phyloP scores from a whole-genome alignment of 1,140 invertebrate species.

The Maconellicoccus hirsutus region DNA sequence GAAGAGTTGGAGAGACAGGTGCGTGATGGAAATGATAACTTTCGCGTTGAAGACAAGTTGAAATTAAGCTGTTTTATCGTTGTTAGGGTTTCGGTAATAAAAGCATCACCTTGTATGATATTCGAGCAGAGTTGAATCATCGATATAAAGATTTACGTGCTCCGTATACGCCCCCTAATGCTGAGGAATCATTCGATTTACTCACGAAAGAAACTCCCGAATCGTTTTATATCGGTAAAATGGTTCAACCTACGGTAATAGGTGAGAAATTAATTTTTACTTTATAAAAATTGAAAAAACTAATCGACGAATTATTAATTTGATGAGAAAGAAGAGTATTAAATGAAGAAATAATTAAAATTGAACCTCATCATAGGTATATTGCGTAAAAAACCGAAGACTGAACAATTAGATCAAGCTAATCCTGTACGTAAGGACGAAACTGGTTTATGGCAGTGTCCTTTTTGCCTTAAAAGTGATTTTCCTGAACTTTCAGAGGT shows the following conservation, averaged over 20 bases:
- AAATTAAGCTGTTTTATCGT: constrained; percentile 24
- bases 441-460: constrained; percentile 91
- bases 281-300: background rate
- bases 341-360: background rate
- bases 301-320: background rate
- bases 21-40: background rate
- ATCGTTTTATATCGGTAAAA: constrained; percentile 86
- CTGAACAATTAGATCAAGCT: constrained; percentile 86
- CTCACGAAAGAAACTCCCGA: constrained; percentile 93
- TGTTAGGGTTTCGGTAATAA: constrained; percentile 86
- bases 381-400: constrained; percentile 75
- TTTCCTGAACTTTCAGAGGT: constrained; percentile 89
- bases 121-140: constrained; percentile 86
- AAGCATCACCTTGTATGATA: constrained; percentile 94
- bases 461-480: constrained; percentile 90
- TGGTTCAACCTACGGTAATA: constrained; percentile 61
- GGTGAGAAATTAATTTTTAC: constrained; percentile 34
- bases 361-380: constrained; percentile 42
- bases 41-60: too few relatives aligned
- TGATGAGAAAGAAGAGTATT: background rate
- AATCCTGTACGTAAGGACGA: constrained; percentile 91
- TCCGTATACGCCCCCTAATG: constrained; percentile 61
- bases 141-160: constrained; percentile 88
- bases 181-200: constrained; percentile 87
- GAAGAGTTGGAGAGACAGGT: constrained; percentile 90